Percentiles rank a stretch among this genome's conserved stretches.
Conservation (phyloP, 2,888 invertebrate species). For the Baccha elongata region DNA sequence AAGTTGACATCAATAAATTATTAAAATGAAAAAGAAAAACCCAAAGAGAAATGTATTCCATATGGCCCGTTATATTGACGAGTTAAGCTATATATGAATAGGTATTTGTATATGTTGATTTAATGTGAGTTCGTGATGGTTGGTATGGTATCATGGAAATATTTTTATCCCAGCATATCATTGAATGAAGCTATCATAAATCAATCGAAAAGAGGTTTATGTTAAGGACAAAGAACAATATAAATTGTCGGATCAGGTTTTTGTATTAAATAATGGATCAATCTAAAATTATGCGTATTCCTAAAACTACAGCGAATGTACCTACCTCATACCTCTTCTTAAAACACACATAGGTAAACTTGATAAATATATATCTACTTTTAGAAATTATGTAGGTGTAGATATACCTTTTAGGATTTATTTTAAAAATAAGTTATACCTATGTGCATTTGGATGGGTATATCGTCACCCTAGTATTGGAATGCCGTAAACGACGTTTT, state of each 20-base stretch:
- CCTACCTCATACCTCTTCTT: too few relatives aligned
- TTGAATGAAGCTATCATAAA: slow-evolving; percentile 63
- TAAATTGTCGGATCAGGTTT: slow-evolving; percentile 22
- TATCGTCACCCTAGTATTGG: too few relatives aligned
- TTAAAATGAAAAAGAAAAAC: slow-evolving; percentile 64
- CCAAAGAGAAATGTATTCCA: slow-evolving; percentile 57
- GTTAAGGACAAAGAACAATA: slow-evolving; percentile 15
- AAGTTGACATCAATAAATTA: slow-evolving; percentile 72
- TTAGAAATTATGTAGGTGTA: too few relatives aligned
- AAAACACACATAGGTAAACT: too few relatives aligned
- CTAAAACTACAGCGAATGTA: too few relatives aligned
- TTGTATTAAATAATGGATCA: slow-evolving; percentile 1
- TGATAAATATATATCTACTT: too few relatives aligned
- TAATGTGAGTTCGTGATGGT: slow-evolving; percentile 24
- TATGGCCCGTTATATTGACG: slow-evolving; percentile 39
- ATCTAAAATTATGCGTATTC: too few relatives aligned
- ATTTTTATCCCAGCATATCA: slow-evolving; percentile 48
- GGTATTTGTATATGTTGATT: background rate
- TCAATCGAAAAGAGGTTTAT: slow-evolving; percentile 64
- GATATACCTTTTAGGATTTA: too few relatives aligned
- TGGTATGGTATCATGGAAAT: slow-evolving; percentile 36
- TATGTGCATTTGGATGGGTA: too few relatives aligned
- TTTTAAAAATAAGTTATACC: too few relatives aligned
- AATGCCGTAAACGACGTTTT: too few relatives aligned
- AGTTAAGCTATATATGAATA: background rate